These are phyloP conservation scores for Pyrrhura leucotis DNA, from an alignment of 2,797 vertebrate species.

Conservation along the genomic window DNA sequence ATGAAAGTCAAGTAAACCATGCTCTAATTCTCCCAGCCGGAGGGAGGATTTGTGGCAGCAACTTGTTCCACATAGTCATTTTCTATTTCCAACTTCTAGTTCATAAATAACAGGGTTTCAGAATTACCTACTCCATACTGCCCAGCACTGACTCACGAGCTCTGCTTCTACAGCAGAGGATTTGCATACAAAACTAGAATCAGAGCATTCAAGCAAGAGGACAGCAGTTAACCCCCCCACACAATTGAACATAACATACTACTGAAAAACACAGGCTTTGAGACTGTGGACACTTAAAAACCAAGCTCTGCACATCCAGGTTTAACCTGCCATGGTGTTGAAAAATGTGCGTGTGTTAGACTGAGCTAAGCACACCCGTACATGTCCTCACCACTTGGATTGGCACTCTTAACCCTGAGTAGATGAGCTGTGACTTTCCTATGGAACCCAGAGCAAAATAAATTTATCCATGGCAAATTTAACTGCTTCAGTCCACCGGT, in stretches of 20 bases:
- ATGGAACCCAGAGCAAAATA: neutral
- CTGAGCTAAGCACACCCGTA: fast-evolving
- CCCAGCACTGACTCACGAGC: neutral
- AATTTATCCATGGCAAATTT: neutral
- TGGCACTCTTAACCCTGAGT: neutral
- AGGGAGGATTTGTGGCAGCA: constrained; percentile 19
- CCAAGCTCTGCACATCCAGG: neutral
- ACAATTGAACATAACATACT: neutral
- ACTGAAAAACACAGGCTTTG: neutral
- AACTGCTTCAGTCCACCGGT: neutral
- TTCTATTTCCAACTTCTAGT: constrained; percentile 34
- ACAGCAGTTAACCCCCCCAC: neutral
- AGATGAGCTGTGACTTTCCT: neutral
- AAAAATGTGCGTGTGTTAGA: neutral
- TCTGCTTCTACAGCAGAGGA: neutral
- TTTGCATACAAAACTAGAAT: neutral
- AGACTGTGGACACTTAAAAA: neutral
- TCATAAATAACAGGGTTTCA: constrained; percentile 18
- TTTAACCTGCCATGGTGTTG: neutral
- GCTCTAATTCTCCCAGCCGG: constrained; percentile 18
- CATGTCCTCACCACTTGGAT: neutral
- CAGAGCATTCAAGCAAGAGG: neutral
- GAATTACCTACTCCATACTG: neutral
- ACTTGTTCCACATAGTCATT: constrained; percentile 34
- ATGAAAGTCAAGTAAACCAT: constrained; percentile 1